Base-by-base conservation (phyloP, 2,113 vertebrate genomes). In the Nymphicus hollandicus region DNA sequence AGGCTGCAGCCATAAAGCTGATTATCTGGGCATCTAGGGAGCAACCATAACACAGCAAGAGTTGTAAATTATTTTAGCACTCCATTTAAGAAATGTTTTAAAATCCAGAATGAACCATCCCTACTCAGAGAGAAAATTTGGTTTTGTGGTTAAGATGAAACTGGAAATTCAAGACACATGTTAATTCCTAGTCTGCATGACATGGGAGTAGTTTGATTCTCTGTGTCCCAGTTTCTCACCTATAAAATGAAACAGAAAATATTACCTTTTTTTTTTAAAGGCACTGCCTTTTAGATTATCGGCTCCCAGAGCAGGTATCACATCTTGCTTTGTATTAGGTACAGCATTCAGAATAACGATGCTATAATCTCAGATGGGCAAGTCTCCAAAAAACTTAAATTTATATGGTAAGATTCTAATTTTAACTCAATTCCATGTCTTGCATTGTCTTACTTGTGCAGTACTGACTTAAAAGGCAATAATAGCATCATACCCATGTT, bases 181-280 rank as follows among this genome's bases (percentile, higher is more conserved):
- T 86, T 92, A 95, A 95, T 91, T 95, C 72, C 79, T 83, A 81
- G 70, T 58, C 91, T 93, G 86, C 46, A 64, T 68, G 81, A 93
- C 81, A 91, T 55, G 41, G 56, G 64, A 95, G 73, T 61, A 71
- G 91, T 88, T 79, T 83, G 65, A 83, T 77, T 93, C 52, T 58
- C 68, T 83, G 35, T 79, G 80, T 86, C 80, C 70, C 47, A 81
- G 92, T 84, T 93, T 60, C 80, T 91, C 65, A 90, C 15, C 52
- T 92, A 53, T 29, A 82, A 90, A 90, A 79, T 53, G 73, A 85
- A 83, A 61, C 80, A 92, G 69, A 88, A 95, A 91, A 95, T 79
- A 88, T 3, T 73, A 35, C 33, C 25, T 83, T 81, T 82, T 69
- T 55, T 73, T 90, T 89, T 15, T 17, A 66, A 80, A 91, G 37